A percentile compares a stretch with the other conserved stretches of the same genome.
phyloP scores from a whole-genome alignment of 2,113 vertebrate genomes.

The Pseudorhombus dupliciocellatus region DNA sequence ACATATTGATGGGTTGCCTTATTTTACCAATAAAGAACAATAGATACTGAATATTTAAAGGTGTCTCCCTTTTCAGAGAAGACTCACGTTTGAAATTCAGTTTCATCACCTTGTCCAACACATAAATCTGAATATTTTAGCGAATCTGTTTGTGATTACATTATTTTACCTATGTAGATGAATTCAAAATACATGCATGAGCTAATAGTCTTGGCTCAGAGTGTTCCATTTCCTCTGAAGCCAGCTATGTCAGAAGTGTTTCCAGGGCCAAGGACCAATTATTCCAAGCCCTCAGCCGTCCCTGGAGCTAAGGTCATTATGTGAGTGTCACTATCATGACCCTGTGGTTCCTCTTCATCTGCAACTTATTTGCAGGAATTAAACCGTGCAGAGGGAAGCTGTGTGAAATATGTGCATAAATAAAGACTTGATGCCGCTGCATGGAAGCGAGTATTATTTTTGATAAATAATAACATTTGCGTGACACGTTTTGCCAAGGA shows the following conservation, averaged over 20 bases:
- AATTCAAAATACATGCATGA: slow-evolving; percentile 61
- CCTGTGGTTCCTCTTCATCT: slow-evolving; percentile 61
- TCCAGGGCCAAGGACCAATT: slow-evolving; percentile 75
- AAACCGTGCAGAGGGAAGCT: slow-evolving; percentile 16
- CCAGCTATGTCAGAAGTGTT: slow-evolving; percentile 68
- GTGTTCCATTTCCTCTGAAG: slow-evolving; percentile 63
- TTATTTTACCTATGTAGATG: slow-evolving; percentile 65
- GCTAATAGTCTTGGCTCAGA: slow-evolving; percentile 52
- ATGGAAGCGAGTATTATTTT: slow-evolving; percentile 35
- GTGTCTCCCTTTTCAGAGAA: neutral
- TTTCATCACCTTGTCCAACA: slow-evolving; percentile 9
- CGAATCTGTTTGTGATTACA: slow-evolving; percentile 34
- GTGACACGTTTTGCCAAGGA: slow-evolving; percentile 36
- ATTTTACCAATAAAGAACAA: neutral
- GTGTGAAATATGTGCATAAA: slow-evolving; percentile 26
- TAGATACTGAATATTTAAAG: slow-evolving; percentile 1
- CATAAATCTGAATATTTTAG: slow-evolving; percentile 27
- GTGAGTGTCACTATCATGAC: slow-evolving; percentile 65
- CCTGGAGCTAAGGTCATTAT: slow-evolving; percentile 76
- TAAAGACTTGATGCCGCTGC: slow-evolving; percentile 18
- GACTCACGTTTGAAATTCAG: slow-evolving; percentile 1
- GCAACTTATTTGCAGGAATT: slow-evolving; percentile 66
- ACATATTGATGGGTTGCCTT: neutral
- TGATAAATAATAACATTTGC: slow-evolving; percentile 69
- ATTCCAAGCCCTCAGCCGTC: slow-evolving; percentile 66